Percentiles rank a stretch among this genome's conserved stretches.
phyloP scores from a whole-genome alignment of 37 sponge, comb jelly and placozoan genomes.

The Halisarca cf. caerulea region DNA sequence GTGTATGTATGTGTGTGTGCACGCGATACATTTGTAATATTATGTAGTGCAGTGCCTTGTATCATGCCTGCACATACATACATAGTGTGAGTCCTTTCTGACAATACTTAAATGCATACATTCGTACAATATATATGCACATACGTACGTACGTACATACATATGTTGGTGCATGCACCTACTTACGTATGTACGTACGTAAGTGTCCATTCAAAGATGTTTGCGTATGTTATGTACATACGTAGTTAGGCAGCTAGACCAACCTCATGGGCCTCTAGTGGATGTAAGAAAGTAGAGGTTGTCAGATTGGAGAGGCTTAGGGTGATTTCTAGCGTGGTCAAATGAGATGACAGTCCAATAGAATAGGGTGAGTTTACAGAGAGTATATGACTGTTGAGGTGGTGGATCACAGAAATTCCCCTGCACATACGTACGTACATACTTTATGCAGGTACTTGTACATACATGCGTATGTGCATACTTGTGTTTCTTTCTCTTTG shows the following conservation, averaged over 20 bases:
- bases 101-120: conserved; percentile 1
- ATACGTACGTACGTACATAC: not conserved
- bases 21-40: too few species aligned
- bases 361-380: too few species aligned
- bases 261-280: too few species aligned
- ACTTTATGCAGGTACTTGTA: not conserved
- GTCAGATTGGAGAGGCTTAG: too few species aligned
- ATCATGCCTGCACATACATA: not conserved
- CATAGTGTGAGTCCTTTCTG: not conserved
- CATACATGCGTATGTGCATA: not conserved
- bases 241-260: too few species aligned
- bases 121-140: not conserved
- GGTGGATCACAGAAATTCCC: not conserved
- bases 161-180: conserved; percentile 79
- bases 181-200: conserved; percentile 44
- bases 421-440: not conserved
- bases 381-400: not conserved
- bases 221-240: not conserved
- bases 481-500: not conserved
- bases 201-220: not conserved
- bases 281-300: too few species aligned
- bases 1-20: too few species aligned
- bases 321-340: too few species aligned
- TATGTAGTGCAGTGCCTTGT: too few species aligned
- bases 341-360: too few species aligned